These are phyloP conservation scores for Bombus haemorrhoidalis DNA, from an alignment of 1,140 invertebrate genomes.

Conservation along the genomic window DNA sequence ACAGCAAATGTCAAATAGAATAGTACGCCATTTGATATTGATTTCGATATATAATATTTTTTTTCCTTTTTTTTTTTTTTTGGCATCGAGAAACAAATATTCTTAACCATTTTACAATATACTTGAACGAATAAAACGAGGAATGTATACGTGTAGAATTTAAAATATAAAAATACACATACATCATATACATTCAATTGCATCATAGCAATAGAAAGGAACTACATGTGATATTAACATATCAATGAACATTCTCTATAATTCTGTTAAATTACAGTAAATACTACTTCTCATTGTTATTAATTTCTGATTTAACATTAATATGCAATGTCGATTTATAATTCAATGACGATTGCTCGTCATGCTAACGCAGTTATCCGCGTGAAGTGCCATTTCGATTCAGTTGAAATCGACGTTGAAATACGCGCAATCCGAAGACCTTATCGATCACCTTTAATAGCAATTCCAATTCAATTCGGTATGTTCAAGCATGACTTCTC, in stretches of 20 bases:
- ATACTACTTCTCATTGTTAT: background rate
- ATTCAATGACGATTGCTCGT: background rate
- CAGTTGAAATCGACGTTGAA: slow-evolving; percentile 20
- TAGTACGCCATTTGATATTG: background rate
- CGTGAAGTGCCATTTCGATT: background rate
- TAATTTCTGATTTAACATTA: background rate
- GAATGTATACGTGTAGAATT: background rate
- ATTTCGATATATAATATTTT: background rate
- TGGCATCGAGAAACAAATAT: background rate
- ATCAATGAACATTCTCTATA: background rate
- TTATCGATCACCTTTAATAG: slow-evolving; percentile 41
- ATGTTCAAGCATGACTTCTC: slow-evolving; percentile 20
- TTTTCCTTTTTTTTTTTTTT: background rate
- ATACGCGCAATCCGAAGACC: background rate
- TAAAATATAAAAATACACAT: background rate
- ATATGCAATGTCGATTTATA: background rate
- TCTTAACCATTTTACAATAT: background rate
- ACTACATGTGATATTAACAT: background rate
- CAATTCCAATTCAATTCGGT: slow-evolving; percentile 38
- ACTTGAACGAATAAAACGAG: background rate
- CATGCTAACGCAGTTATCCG: background rate
- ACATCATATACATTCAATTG: background rate
- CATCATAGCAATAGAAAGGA: background rate
- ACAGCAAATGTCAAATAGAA: background rate
- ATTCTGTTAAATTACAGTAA: background rate